phyloP scores from a whole-genome alignment of 2,113 vertebrate species.

The Ochotona curzoniae region DNA sequence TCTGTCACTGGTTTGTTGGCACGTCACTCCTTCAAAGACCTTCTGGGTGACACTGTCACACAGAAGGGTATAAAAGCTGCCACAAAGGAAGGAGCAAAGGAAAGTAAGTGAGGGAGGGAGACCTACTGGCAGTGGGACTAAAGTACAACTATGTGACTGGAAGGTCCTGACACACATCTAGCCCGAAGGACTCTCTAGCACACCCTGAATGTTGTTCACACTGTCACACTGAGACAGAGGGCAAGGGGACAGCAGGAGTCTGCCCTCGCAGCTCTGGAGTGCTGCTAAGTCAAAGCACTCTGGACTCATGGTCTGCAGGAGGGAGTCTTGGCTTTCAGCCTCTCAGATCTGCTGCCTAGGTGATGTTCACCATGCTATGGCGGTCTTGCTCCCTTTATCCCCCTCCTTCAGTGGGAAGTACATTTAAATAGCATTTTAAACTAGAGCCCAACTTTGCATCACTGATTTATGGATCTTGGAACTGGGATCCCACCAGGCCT shows the following conservation, averaged over 20 bases:
- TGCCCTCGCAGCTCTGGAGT: background rate
- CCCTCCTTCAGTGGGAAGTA: conserved; percentile 9
- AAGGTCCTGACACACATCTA: background rate
- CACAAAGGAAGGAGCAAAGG: background rate
- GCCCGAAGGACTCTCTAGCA: background rate
- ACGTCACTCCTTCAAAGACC: background rate
- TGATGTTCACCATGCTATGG: background rate
- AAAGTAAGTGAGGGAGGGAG: background rate
- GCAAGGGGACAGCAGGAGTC: background rate
- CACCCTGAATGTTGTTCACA: background rate
- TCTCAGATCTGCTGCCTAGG: background rate
- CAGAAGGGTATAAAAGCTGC: background rate
- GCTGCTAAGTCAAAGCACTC: background rate
- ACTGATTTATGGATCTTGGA: background rate
- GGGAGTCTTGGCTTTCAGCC: background rate
- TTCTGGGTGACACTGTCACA: conserved; percentile 5
- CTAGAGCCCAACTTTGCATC: background rate
- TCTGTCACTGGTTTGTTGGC: background rate
- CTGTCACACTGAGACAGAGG: background rate
- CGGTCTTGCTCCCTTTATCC: background rate
- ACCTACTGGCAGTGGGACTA: background rate
- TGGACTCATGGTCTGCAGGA: background rate
- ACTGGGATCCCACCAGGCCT: background rate
- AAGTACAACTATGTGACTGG: background rate
- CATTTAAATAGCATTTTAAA: conserved; percentile 39